Evolutionary conservation across 2,797 vertebrate genomes (phyloP), one percentile per base, ranked within the genome.

Genomic region (Potorous gilbertii): DNA sequence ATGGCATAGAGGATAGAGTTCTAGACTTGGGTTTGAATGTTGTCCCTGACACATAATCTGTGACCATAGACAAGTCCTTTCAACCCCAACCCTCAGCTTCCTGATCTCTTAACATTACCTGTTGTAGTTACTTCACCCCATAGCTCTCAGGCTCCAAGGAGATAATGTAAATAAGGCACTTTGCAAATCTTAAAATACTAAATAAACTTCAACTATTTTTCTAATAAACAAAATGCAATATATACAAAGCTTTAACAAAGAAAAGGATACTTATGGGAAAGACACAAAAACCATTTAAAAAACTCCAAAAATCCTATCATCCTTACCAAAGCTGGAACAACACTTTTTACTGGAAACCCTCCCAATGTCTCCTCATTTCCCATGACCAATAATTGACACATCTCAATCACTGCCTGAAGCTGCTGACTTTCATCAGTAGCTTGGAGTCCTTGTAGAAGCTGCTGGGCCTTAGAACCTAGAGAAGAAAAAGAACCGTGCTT

Each of bases 311-410:
- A 90, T 87, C 28, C 91, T 40, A 81, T 91, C 29, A 94, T 97
- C 90, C 98, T 99, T 98, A 99, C 99, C 99, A 99, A 98, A 97
- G 99, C 99, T 34, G 99, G 99, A 97, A 99, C 99, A 81, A 99
- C 99, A 97, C 99, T 99, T 98, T 99, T 99, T 91, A 99, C 99
- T 89, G 99, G 99, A 98, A 99, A 99, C 96, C 99, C 99, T 98
- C 99, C 99, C 94, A 99, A 98, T 0, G 99, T 99, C 98, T 99
- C 99, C 98, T 99, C 99, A 92, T 99, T 99, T 94, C 99, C 99
- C 99, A 99, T 99, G 96, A 99, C 99, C 98, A 99, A 98, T 96
- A 99, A 98, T 98, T 99, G 99, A 98, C 99, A 99, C 99, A 99
- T 99, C 98, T 99, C 99, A 97, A 99, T 99, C 87, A 99, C 99